Percentiles rank a stretch among this genome's conserved stretches.
These are phyloP conservation scores for Cephus pygmeus DNA, from an alignment of 2,888 invertebrate genomes.

Conservation along the genomic window DNA sequence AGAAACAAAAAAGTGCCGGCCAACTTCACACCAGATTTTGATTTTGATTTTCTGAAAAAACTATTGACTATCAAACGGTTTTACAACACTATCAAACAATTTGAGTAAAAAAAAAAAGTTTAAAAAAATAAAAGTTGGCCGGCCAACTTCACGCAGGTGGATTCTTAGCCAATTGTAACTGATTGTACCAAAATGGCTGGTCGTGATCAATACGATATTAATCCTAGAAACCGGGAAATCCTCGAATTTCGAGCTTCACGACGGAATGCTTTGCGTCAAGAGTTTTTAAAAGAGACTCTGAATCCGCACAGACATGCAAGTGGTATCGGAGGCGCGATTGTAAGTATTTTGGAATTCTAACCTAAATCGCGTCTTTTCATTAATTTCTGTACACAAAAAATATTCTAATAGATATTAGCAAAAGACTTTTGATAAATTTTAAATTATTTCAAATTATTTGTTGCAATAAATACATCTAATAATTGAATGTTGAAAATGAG, in stretches of 20 bases:
- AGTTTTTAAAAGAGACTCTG: constrained; percentile 77
- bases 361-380: constrained; percentile 7
- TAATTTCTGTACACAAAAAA: background rate
- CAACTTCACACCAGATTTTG: too few species aligned
- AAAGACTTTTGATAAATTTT: background rate
- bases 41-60: too few species aligned
- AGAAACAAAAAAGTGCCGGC: too few species aligned
- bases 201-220: constrained; percentile 68
- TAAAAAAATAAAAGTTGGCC: too few species aligned
- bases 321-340: constrained; percentile 75
- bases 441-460: background rate
- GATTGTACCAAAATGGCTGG: constrained; percentile 51
- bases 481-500: background rate
- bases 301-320: constrained; percentile 74
- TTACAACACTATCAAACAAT: too few species aligned
- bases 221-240: constrained; percentile 67
- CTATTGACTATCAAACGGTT: too few species aligned
- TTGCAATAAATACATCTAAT: background rate
- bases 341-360: constrained; percentile 67
- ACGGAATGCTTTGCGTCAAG: constrained; percentile 73
- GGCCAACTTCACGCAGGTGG: background rate
- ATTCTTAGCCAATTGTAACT: background rate
- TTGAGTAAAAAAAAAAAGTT: too few species aligned
- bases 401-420: background rate
- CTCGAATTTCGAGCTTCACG: constrained; percentile 73